These are phyloP conservation scores for Montipora capitata DNA, from an alignment of 92 coral and sea anemone species.

Conservation along the genomic window DNA sequence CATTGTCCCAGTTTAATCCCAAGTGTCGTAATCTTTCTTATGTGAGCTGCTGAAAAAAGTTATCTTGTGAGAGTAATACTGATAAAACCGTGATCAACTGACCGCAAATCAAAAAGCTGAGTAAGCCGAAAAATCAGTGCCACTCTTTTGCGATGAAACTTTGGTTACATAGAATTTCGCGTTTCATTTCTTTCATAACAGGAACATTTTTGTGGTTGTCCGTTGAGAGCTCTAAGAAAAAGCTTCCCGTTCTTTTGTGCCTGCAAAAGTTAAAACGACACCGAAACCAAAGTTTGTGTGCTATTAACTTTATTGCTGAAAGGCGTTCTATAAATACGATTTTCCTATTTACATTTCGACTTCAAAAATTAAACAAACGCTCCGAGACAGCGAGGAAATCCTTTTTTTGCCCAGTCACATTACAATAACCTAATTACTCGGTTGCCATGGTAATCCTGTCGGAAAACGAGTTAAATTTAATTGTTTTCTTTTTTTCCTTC, in stretches of 20 bases:
- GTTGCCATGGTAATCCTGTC: neutral
- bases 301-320: neutral
- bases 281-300: neutral
- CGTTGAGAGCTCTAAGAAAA: too few species aligned
- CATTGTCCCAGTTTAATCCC: neutral
- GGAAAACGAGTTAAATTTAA: too few species aligned
- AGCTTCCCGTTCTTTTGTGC: neutral
- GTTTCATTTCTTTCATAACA: too few species aligned
- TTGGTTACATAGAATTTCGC: too few species aligned
- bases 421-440: neutral
- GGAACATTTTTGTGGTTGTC: too few species aligned
- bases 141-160: too few species aligned
- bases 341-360: slow-evolving; percentile 10
- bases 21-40: neutral
- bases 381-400: neutral
- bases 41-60: too few species aligned
- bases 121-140: too few species aligned
- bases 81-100: too few species aligned
- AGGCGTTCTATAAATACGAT: neutral
- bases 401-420: neutral
- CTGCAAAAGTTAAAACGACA: neutral
- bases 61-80: too few species aligned
- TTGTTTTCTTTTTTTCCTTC: too few species aligned
- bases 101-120: neutral
- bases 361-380: slow-evolving; percentile 15